These are phyloP conservation scores for Cyprinodon tularosa DNA, from an alignment of 2,113 vertebrate species.

Conservation along the genomic window DNA sequence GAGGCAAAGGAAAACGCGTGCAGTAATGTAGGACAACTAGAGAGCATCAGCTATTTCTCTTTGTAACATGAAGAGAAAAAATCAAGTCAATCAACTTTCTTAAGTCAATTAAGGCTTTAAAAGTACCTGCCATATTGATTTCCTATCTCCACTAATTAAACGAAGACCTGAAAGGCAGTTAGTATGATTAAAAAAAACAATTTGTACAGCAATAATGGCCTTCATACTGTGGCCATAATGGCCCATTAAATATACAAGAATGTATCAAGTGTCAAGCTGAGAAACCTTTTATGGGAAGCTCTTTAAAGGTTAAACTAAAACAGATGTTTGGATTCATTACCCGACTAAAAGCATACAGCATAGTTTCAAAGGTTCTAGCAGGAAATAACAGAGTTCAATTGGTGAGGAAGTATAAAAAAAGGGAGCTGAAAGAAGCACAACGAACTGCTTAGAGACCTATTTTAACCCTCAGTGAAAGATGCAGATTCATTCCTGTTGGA, in stretches of 20 bases:
- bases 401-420: conserved; percentile 33
- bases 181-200: conserved; percentile 1
- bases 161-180: not conserved
- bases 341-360: conserved; percentile 7
- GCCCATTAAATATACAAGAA: conserved; percentile 6
- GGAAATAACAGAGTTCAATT: conserved; percentile 35
- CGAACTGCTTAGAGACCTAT: conserved; percentile 1
- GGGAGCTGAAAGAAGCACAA: conserved; percentile 24
- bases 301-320: conserved; percentile 15
- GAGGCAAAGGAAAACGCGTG: not conserved
- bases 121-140: conserved; percentile 2
- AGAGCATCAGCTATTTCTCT: conserved; percentile 4
- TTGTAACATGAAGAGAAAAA: not conserved
- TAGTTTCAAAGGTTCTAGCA: conserved; percentile 19
- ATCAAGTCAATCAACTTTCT: not conserved
- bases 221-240: not conserved
- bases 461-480: not conserved
- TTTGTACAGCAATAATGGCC: conserved; percentile 8
- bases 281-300: conserved; percentile 30
- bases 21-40: conserved; percentile 9
- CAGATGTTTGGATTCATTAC: conserved; percentile 36
- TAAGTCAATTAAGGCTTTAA: not conserved
- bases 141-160: conserved; percentile 6
- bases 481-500: conserved; percentile 13
- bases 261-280: not conserved